Conservation (phyloP, 1,140 invertebrate genomes). For the Acromyrmex charruanus region DNA sequence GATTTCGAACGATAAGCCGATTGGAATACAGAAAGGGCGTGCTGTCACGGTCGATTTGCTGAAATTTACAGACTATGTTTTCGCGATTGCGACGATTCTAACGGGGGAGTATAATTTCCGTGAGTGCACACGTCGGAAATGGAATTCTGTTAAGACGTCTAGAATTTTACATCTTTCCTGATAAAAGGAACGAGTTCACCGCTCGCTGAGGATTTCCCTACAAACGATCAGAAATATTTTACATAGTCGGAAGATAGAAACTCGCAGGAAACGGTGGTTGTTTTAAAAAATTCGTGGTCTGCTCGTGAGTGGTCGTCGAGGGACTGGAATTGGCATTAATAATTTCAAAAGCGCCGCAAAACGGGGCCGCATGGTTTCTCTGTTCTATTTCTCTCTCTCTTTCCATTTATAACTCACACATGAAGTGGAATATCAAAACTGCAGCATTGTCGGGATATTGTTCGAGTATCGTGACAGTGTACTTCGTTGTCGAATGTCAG, state of each 20-base stretch:
- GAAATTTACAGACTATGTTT: constrained; percentile 20
- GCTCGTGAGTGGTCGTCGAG: constrained; percentile 25
- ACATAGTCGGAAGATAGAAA: neutral
- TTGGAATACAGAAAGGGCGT: constrained; percentile 1
- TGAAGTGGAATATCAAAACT: constrained; percentile 62
- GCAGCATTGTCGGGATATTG: constrained; percentile 59
- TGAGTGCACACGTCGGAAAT: neutral
- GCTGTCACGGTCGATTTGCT: constrained; percentile 21
- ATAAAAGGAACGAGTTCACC: neutral
- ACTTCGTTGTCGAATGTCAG: constrained; percentile 62
- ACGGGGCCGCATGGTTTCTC: neutral
- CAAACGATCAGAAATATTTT: constrained; percentile 55
- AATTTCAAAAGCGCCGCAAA: constrained; percentile 49
- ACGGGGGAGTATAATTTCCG: constrained; percentile 27
- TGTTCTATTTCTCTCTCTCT: neutral
- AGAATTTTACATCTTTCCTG: constrained; percentile 13
- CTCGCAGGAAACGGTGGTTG: constrained; percentile 21
- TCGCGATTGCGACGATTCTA: constrained; percentile 16
- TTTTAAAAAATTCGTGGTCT: constrained; percentile 52
- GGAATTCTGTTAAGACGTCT: constrained; percentile 1
- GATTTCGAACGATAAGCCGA: constrained; percentile 41
- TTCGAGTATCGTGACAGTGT: constrained; percentile 30
- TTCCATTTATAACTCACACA: neutral
- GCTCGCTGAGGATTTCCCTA: constrained; percentile 33
- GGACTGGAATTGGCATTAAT: constrained; percentile 60